Conservation (phyloP, 92 coral and sea anemone species). For the Chrysogorgia sp. region DNA sequence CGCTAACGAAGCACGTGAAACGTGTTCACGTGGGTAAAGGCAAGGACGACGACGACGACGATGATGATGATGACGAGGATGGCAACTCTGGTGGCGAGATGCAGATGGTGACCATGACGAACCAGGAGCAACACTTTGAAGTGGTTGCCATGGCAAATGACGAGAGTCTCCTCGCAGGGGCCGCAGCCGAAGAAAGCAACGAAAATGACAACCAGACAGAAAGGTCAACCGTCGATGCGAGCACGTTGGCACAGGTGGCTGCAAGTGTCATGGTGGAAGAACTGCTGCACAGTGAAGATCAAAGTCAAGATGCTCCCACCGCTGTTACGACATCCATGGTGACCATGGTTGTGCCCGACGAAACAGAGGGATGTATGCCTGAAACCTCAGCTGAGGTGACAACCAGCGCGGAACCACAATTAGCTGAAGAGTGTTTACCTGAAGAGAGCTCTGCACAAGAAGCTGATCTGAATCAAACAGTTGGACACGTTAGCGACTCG, state of each 20-base stretch:
- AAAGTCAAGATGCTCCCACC: constrained; percentile 11
- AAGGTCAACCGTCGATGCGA: constrained; percentile 15
- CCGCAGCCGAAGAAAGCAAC: constrained; percentile 8
- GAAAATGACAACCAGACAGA: constrained; percentile 11
- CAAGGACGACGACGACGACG: constrained; percentile 6
- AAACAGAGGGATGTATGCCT: constrained; percentile 17
- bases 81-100: neutral
- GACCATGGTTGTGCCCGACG: constrained; percentile 3
- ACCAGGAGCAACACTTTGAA: constrained; percentile 33
- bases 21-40: constrained; percentile 81
- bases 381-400: constrained; percentile 19
- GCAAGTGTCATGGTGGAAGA: constrained; percentile 46
- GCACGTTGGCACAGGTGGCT: constrained; percentile 35
- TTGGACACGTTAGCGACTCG: constrained; percentile 16
- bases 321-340: constrained; percentile 7
- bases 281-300: constrained; percentile 38
- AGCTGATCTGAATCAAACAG: neutral
- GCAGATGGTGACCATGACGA: constrained; percentile 30
- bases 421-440: neutral
- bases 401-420: constrained; percentile 7
- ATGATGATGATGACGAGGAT: too few species aligned
- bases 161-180: constrained; percentile 18
- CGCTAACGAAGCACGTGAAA: constrained; percentile 95
- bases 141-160: constrained; percentile 34
- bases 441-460: neutral